Evolutionary conservation across 2,888 invertebrate genomes (phyloP).

Genomic region (Campaea margaritaria): DNA sequence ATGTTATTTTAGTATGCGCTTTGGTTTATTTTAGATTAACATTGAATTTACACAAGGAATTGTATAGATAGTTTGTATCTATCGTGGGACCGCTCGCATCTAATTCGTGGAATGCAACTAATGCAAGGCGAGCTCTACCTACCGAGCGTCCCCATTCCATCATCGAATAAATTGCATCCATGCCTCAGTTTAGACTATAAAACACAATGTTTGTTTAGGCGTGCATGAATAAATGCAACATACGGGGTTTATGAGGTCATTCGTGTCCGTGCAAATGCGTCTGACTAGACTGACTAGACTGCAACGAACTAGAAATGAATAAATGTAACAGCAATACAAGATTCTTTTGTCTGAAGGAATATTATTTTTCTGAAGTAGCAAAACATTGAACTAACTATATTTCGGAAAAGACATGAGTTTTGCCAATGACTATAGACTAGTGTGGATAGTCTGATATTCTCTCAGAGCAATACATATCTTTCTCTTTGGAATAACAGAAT

Average conservation of each 20-base stretch:
- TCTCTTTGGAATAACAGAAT: too few species aligned
- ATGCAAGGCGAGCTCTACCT: slow-evolving; percentile 1
- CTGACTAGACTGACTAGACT: background rate
- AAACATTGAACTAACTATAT: too few species aligned
- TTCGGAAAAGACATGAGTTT: too few species aligned
- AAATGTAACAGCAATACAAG: background rate
- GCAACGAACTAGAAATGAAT: background rate
- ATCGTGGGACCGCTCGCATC: background rate
- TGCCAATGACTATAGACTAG: too few species aligned
- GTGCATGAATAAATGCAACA: slow-evolving; percentile 17
- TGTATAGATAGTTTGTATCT: background rate
- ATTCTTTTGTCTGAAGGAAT: background rate
- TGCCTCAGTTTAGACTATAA: slow-evolving; percentile 16
- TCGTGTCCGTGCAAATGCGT: slow-evolving; percentile 9
- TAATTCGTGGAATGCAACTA: slow-evolving; percentile 31
- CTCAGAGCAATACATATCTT: too few species aligned
- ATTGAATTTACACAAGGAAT: too few species aligned
- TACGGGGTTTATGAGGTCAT: slow-evolving; percentile 14
- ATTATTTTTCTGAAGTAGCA: background rate
- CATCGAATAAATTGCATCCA: slow-evolving; percentile 19
- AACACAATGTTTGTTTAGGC: slow-evolving; percentile 26
- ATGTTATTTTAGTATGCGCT: too few species aligned
- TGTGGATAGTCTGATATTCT: too few species aligned
- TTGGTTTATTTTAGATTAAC: too few species aligned
- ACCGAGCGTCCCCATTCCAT: slow-evolving; percentile 23